A percentile compares a stretch with the other conserved stretches of the same genome.
Conservation (phyloP, 2,888 invertebrate genomes). For the Seira musarum region DNA sequence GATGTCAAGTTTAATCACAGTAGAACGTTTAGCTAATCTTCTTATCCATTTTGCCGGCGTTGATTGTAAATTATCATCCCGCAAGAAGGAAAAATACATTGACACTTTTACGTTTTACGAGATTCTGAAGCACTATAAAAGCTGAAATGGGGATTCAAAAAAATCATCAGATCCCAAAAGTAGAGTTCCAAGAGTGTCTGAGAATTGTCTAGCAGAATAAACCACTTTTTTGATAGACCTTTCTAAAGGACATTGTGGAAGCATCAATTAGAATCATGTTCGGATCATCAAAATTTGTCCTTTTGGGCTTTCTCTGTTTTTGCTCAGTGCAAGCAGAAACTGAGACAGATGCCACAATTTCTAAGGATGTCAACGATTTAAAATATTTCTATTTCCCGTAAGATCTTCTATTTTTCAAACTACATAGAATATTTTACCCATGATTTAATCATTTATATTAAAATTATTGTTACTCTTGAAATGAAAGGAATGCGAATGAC, state of each 20-base stretch:
- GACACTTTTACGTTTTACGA: no score
- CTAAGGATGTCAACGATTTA: conserved; percentile 50
- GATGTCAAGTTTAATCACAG: no score
- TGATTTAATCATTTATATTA: neutral
- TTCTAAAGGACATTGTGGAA: conserved; percentile 12
- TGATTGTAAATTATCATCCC: no score
- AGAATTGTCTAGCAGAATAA: conserved; percentile 28
- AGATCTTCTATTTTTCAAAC: conserved; percentile 10
- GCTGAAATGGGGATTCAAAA: no score
- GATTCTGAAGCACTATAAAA: no score
- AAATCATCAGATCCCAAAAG: no score
- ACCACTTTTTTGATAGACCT: conserved; percentile 22
- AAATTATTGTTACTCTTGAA: no score
- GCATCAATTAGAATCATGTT: conserved; percentile 23
- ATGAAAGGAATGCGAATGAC: neutral
- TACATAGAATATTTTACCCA: neutral
- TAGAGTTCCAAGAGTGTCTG: conserved; percentile 32
- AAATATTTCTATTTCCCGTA: conserved; percentile 55
- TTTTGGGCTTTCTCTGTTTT: conserved; percentile 19
- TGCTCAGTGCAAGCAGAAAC: neutral
- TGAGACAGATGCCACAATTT: conserved; percentile 21
- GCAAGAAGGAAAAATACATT: no score
- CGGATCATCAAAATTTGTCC: conserved; percentile 1
- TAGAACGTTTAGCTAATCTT: no score
- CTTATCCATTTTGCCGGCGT: no score